Evolutionary conservation across 2,113 vertebrate genomes (phyloP).

Genomic region (Hylia prasina): DNA sequence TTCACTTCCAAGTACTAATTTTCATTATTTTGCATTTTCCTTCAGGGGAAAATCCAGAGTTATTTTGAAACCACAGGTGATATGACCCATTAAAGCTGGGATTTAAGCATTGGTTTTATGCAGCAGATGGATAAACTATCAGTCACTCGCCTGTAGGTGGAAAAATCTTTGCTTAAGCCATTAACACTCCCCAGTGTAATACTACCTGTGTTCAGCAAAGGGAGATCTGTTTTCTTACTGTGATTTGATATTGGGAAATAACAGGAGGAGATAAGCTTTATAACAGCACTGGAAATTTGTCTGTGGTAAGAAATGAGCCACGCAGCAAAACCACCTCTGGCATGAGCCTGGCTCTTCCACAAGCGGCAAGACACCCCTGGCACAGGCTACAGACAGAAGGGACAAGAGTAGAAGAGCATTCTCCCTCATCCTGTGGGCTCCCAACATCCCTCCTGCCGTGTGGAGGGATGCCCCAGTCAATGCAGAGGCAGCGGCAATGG

Average conservation of each 20-base stretch:
- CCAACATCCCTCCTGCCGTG: neutral
- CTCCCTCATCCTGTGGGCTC: neutral
- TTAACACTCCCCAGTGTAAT: slow-evolving; percentile 69
- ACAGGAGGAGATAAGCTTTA: slow-evolving; percentile 69
- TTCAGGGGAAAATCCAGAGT: neutral
- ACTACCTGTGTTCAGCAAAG: slow-evolving; percentile 69
- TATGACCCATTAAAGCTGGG: slow-evolving; percentile 47
- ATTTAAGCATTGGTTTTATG: slow-evolving; percentile 58
- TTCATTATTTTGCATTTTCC: slow-evolving; percentile 31
- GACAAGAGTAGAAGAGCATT: neutral
- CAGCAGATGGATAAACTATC: slow-evolving; percentile 78
- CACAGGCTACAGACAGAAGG: neutral
- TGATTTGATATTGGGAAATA: slow-evolving; percentile 72
- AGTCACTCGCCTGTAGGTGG: slow-evolving; percentile 70
- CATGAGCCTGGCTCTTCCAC: neutral
- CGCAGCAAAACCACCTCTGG: neutral
- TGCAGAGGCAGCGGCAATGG: accelerated
- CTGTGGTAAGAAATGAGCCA: slow-evolving; percentile 37
- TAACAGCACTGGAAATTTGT: slow-evolving; percentile 60
- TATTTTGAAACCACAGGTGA: slow-evolving; percentile 68
- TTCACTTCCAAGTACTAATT: slow-evolving; percentile 7
- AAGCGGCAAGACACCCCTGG: neutral
- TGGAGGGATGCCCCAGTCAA: accelerated
- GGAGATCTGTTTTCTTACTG: slow-evolving; percentile 73
- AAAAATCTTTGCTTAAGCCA: slow-evolving; percentile 78